A percentile compares a stretch with the other conserved stretches of the same genome.
phyloP scores from a whole-genome alignment of 1,140 invertebrate species.

The Cotesia chilonis region DNA sequence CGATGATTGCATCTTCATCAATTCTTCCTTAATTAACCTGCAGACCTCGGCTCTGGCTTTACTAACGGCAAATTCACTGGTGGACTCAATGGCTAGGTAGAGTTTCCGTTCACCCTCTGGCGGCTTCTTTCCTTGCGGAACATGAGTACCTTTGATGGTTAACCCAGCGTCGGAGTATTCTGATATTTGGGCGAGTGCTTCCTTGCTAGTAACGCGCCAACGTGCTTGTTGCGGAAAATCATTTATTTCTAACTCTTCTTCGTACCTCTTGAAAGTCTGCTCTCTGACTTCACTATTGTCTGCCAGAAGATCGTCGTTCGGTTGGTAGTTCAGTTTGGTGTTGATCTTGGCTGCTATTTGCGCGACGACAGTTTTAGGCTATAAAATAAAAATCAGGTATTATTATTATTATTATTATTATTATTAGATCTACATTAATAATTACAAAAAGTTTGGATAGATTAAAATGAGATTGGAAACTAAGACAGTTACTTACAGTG shows the following conservation, averaged over 20 bases:
- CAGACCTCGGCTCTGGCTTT: constrained; percentile 99
- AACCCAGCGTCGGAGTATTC: constrained; percentile 99
- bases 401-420: constrained; percentile 24
- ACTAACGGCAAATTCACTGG: constrained; percentile 94
- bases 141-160: constrained; percentile 97
- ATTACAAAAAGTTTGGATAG: too few species aligned
- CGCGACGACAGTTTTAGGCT: constrained; percentile 91
- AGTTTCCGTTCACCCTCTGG: constrained; percentile 96
- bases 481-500: constrained; percentile 67
- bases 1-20: constrained; percentile 90
- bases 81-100: constrained; percentile 98
- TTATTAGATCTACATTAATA: too few species aligned
- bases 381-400: constrained; percentile 36
- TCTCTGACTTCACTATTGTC: constrained; percentile 75
- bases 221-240: constrained; percentile 99
- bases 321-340: constrained; percentile 96
- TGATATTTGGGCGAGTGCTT: constrained; percentile 96
- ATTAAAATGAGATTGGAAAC: neutral
- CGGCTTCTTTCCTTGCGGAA: constrained; percentile 85
- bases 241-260: constrained; percentile 99
- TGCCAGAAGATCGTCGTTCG: constrained; percentile 78
- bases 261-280: constrained; percentile 89
- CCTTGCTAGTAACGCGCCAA: constrained; percentile 98
- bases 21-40: constrained; percentile 96
- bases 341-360: constrained; percentile 96